These are phyloP conservation scores for Aphidoletes aphidimyza DNA, from an alignment of 2,888 invertebrate genomes.

Conservation along the genomic window DNA sequence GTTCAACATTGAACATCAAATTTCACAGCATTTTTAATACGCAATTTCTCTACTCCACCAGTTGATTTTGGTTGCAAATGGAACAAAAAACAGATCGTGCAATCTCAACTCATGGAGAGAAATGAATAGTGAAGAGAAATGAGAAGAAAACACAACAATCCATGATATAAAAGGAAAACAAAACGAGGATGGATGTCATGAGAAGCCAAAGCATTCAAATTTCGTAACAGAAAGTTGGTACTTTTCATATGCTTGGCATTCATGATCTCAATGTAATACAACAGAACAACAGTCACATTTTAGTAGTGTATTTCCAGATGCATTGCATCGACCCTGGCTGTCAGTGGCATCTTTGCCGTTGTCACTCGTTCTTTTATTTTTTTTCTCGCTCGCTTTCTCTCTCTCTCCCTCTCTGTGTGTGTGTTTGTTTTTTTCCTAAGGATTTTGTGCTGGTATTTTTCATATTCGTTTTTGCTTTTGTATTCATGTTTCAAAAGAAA, in stretches of 20 bases:
- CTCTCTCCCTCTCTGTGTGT: no score
- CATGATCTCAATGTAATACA: not conserved
- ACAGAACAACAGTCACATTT: constrained; percentile 7
- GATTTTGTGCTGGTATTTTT: not conserved
- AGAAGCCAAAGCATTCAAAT: not conserved
- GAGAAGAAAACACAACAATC: not conserved
- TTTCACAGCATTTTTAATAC: no score
- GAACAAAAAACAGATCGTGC: no score
- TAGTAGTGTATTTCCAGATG: not conserved
- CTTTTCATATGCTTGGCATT: constrained; percentile 7
- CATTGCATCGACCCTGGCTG: no score
- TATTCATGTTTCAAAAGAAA: not conserved
- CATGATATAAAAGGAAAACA: not conserved
- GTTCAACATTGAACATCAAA: no score
- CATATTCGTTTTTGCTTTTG: not conserved
- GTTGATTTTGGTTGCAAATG: no score
- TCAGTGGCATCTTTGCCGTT: not conserved
- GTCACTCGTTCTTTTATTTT: not conserved
- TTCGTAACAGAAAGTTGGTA: not conserved
- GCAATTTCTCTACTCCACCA: no score
- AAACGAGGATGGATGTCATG: not conserved
- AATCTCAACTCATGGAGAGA: no score
- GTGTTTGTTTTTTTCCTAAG: no score
- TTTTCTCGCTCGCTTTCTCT: no score
- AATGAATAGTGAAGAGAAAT: not conserved